Evolutionary conservation across 2,797 vertebrate genomes (phyloP), one percentile per base, ranked within the genome.

Genomic region (Cyprinodon diabolis): DNA sequence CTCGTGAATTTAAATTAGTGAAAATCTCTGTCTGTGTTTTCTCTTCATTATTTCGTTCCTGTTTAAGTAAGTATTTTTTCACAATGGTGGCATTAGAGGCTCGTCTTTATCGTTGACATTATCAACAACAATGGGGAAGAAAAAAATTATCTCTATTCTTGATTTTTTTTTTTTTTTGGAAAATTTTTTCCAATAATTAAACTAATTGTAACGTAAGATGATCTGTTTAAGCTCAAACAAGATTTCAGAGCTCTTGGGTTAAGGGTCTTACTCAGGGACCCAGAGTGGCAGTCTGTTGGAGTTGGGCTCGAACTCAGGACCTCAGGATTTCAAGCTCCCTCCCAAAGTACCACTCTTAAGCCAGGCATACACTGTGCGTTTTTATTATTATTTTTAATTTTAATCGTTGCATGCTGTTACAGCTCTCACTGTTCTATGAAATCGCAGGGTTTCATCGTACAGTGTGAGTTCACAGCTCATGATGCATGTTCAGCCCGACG

Each of bases 21-120:
- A 78, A 82, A 83, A 60, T 70, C 58, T 82, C 68, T 81, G 82
- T 79, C 77, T 1, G 15, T 56, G 84, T 83, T 71, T 68, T 74
- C 60, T 68, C 71, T 71, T 78, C 68, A 55, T 51, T 37, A 75
- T 81, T 71, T 77, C 55, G 78, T 86, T 88, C 86, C 71, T 58
- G 77, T 83, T 45, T 72, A 79, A 74, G 66, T 56, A 25, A 30
- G 30, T 55, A 11, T 82, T 70, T 79, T 80, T 68, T 74, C 73
- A 72, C 58, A 30, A 76, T 79, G 56, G 57, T 70, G 86, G 66
- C 23, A 47, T 63, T 12, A 5, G 30, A 66, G 14, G 43, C 47
- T 57, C 47, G 21, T 78, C 62, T 52, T 72, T 69, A 52, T 66
- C 72, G 66, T 49, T 66, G 81, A 89, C 74, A 77, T 6, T 81